Evolutionary conservation across 2,888 invertebrate species (phyloP).

Genomic region (Dyspetes luteomarginatus): DNA sequence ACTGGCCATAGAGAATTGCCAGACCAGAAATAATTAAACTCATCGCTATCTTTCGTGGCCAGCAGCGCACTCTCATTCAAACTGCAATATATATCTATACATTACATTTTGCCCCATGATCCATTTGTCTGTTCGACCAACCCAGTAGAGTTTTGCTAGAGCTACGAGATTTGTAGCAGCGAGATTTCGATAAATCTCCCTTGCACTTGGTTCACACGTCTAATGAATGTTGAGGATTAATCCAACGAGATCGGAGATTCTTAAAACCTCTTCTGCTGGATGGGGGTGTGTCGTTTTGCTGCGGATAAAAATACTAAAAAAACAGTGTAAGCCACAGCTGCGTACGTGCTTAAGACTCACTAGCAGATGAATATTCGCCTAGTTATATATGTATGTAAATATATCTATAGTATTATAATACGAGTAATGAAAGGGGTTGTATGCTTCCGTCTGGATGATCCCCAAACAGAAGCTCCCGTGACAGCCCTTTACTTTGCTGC

Average conservation of each 20-base stretch:
- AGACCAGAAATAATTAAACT: constrained; percentile 82
- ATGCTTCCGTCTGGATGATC: constrained; percentile 55
- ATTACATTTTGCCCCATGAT: neutral
- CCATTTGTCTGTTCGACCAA: constrained; percentile 11
- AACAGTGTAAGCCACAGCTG: constrained; percentile 34
- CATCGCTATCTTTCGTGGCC: constrained; percentile 78
- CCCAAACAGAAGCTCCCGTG: constrained; percentile 46
- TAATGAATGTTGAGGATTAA: constrained; percentile 26
- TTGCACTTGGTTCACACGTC: neutral
- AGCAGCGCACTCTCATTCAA: constrained; percentile 67
- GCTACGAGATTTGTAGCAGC: neutral
- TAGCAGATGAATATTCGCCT: constrained; percentile 47
- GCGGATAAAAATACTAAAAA: constrained; percentile 40
- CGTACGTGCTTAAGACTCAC: constrained; percentile 55
- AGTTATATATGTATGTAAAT: constrained; percentile 14
- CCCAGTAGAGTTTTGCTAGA: neutral
- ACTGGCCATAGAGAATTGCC: constrained; percentile 76
- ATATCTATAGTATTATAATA: constrained; percentile 38
- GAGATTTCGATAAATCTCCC: neutral
- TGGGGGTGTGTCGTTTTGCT: constrained; percentile 2
- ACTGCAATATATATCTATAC: neutral
- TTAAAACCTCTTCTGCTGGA: constrained; percentile 1
- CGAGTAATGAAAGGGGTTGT: constrained; percentile 49
- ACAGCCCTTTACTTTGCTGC: constrained; percentile 26
- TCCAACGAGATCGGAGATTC: constrained; percentile 40